These are phyloP conservation scores for Poliocrania exsul DNA, from an alignment of 2,797 vertebrate genomes.

Conservation along the genomic window DNA sequence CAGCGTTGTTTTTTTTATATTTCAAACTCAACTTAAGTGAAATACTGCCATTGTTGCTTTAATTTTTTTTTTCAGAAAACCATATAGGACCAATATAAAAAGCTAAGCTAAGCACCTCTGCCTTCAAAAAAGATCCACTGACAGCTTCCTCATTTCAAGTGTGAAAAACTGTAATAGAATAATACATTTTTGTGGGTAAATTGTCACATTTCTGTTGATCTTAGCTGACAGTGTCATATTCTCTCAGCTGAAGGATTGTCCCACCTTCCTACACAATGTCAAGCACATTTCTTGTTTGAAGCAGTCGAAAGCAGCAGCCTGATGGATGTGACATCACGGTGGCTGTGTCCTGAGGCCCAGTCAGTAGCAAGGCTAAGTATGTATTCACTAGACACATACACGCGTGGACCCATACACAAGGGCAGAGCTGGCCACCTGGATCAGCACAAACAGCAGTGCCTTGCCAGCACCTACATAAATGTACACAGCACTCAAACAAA, in stretches of 20 bases:
- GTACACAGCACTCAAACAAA: background rate
- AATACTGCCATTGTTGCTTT: background rate
- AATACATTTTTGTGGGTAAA: background rate
- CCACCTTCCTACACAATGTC: background rate
- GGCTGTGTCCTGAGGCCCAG: background rate
- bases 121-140: background rate
- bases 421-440: rapidly evolving
- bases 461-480: background rate
- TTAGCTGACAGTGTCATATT: background rate
- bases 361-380: background rate
- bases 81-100: background rate
- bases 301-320: background rate
- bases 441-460: background rate
- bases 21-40: background rate
- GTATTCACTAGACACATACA: background rate
- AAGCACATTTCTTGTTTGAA: background rate
- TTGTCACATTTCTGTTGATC: background rate
- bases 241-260: background rate
- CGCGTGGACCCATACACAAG: rapidly evolving
- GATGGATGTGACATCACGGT: background rate
- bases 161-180: background rate
- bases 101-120: background rate
- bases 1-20: background rate
- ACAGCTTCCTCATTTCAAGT: background rate
- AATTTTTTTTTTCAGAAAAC: background rate